Conservation (phyloP, 2,797 vertebrate genomes). For the Lagorchestes hirsutus region DNA sequence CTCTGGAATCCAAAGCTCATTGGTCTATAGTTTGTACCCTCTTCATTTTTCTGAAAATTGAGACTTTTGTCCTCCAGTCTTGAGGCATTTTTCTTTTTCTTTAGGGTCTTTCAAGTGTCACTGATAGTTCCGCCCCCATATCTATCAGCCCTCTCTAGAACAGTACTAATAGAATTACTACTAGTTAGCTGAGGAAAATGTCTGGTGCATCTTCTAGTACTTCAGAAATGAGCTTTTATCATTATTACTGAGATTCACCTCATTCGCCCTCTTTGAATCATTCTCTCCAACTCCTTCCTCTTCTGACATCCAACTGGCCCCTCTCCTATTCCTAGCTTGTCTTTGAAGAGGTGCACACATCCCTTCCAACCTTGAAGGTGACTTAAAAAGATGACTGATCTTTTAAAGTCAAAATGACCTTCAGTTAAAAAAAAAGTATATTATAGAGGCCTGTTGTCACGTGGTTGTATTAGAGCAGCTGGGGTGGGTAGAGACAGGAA, state of each 20-base stretch:
- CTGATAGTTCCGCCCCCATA: background rate
- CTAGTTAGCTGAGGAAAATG: background rate
- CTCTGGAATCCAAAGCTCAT: background rate
- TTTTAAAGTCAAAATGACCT: slow-evolving; percentile 64
- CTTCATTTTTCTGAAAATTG: background rate
- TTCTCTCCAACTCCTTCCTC: background rate
- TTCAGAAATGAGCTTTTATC: background rate
- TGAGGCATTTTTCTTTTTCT: background rate
- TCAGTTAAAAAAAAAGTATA: slow-evolving; percentile 69
- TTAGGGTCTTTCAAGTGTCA: background rate
- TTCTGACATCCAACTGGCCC: background rate
- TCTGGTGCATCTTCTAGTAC: background rate
- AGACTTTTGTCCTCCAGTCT: background rate
- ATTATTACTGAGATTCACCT: background rate
- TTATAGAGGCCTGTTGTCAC: slow-evolving; percentile 79
- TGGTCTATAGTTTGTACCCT: background rate
- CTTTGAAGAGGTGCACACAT: slow-evolving; percentile 3
- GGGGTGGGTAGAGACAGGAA: background rate
- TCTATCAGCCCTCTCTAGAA: background rate
- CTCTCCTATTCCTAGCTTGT: slow-evolving; percentile 23
- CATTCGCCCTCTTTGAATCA: background rate
- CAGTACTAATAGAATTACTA: background rate
- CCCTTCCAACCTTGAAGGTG: slow-evolving; percentile 55
- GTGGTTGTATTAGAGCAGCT: background rate
- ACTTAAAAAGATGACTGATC: slow-evolving; percentile 20